Percentiles rank a stretch among this genome's conserved stretches.
phyloP scores from a whole-genome alignment of 1,140 invertebrate species.

The Neodiprion pinetum region DNA sequence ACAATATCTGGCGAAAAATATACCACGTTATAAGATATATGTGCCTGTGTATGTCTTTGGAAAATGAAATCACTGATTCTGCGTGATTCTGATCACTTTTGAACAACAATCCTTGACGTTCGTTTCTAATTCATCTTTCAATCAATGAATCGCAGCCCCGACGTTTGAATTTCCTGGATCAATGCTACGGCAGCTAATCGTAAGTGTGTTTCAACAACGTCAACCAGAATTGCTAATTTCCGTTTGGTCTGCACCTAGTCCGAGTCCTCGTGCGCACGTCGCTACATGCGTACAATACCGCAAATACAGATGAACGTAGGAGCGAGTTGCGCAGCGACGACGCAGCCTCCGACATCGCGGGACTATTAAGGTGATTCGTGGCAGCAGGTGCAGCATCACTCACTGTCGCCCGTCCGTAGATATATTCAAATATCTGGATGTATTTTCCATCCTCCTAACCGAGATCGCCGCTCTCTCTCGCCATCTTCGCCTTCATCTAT shows the following conservation, averaged over 20 bases:
- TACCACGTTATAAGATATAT: no score
- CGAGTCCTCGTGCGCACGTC: no score
- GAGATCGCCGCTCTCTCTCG: constrained; percentile 16
- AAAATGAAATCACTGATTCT: no score
- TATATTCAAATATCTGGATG: constrained; percentile 46
- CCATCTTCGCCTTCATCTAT: constrained; percentile 39
- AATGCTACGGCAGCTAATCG: constrained; percentile 12
- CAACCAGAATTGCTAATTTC: constrained; percentile 28
- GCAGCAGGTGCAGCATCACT: constrained; percentile 57
- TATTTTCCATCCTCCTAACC: constrained; percentile 5
- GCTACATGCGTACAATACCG: no score
- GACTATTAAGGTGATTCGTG: constrained; percentile 54
- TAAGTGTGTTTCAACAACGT: constrained; percentile 11
- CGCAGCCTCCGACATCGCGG: constrained; percentile 43
- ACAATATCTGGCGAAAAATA: no score
- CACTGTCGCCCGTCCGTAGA: constrained; percentile 50
- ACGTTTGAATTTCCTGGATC: constrained; percentile 10
- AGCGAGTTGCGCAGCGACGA: neutral
- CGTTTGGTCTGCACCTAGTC: constrained; percentile 38
- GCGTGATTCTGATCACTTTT: no score
- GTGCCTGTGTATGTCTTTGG: no score
- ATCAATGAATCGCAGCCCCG: constrained; percentile 4
- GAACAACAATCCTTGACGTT: neutral
- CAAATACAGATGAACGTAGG: neutral
- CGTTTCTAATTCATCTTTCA: constrained; percentile 2